These are phyloP conservation scores for Hyperoplus immaculatus DNA, from an alignment of 2,797 vertebrate genomes.

Conservation along the genomic window DNA sequence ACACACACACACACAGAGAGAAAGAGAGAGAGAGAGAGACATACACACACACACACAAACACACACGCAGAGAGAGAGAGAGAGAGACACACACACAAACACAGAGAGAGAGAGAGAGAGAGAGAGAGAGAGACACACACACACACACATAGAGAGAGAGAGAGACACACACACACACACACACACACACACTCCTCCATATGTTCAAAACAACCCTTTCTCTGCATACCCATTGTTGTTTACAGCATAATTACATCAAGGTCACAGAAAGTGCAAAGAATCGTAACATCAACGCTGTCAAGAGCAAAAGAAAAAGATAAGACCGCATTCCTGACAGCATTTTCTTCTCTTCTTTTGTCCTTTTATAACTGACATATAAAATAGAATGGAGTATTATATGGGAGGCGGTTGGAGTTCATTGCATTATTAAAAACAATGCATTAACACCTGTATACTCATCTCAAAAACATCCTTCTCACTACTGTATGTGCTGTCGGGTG, in stretches of 20 bases:
- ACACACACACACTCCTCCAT: neutral
- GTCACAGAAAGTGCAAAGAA: conserved; percentile 27
- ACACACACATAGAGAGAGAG: neutral
- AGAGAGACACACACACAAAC: neutral
- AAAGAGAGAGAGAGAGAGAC: neutral
- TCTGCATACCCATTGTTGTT: conserved; percentile 31
- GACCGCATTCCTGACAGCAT: conserved; percentile 5
- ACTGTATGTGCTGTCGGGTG: too few species aligned
- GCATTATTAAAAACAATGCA: conserved; percentile 50
- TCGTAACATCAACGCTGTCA: neutral
- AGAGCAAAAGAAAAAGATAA: neutral
- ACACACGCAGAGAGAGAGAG: too few species aligned
- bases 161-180: conserved; percentile 16
- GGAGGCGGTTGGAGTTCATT: conserved; percentile 25
- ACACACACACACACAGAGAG: conserved; percentile 47
- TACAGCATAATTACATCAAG: conserved; percentile 30
- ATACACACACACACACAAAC: conserved; percentile 13
- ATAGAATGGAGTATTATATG: neutral
- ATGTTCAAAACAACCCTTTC: neutral
- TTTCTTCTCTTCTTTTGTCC: too few species aligned
- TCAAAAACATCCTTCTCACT: too few species aligned
- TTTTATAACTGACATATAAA: neutral
- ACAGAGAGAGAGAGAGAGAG: too few species aligned
- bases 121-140: neutral
- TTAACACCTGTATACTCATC: too few species aligned